These are phyloP conservation scores for Atta texana DNA, from an alignment of 1,140 invertebrate species.

Conservation along the genomic window DNA sequence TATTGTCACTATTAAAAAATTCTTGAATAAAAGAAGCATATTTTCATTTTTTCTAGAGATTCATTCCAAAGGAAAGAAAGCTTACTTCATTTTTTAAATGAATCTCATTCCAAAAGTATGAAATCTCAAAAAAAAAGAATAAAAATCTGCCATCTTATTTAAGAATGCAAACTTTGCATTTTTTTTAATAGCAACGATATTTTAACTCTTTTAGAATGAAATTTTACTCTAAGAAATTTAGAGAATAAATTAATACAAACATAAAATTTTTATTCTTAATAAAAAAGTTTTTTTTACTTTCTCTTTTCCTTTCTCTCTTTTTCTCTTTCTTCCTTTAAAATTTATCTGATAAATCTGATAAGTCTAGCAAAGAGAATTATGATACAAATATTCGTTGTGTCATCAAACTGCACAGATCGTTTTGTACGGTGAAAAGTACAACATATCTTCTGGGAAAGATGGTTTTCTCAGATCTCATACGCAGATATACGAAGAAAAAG, in stretches of 20 bases:
- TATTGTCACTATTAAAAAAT: too few relatives aligned
- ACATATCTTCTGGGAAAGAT: slow-evolving; percentile 52
- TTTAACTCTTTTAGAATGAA: too few relatives aligned
- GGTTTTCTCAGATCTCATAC: slow-evolving; percentile 67
- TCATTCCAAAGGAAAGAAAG: too few relatives aligned
- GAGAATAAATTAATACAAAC: background rate
- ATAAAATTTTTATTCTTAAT: background rate
- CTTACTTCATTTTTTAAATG: too few relatives aligned
- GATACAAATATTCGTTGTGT: background rate
- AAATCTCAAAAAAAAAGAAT: too few relatives aligned
- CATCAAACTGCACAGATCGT: background rate
- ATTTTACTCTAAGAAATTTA: too few relatives aligned
- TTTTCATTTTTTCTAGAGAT: too few relatives aligned
- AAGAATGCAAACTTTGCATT: too few relatives aligned
- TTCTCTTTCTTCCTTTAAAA: background rate
- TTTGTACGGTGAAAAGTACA: slow-evolving; percentile 11
- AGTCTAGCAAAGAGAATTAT: background rate
- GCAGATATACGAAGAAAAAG: slow-evolving; percentile 69
- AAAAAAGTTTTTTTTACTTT: background rate
- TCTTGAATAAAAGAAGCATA: too few relatives aligned
- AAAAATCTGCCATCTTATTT: too few relatives aligned
- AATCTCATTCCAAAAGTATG: too few relatives aligned
- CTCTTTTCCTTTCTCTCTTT: background rate
- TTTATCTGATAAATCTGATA: background rate
- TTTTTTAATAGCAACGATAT: too few relatives aligned